A percentile compares a stretch with the other conserved stretches of the same genome.
phyloP scores from a whole-genome alignment of 2,113 vertebrate species.

The Edolisoma coerulescens region DNA sequence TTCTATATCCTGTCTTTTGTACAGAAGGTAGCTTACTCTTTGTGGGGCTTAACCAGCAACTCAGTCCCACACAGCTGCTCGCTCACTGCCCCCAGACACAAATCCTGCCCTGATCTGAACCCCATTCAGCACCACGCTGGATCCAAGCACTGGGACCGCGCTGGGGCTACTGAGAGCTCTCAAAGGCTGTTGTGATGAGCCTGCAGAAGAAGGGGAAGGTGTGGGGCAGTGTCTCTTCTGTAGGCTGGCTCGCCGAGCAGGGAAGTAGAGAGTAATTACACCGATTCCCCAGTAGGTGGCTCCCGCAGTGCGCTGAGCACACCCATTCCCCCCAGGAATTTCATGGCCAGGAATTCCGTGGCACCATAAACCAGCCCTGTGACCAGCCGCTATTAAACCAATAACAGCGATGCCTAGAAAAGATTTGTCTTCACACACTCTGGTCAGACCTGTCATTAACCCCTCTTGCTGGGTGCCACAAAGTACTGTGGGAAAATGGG shows the following conservation, averaged over 20 bases:
- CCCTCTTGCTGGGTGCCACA: background rate
- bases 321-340: background rate
- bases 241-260: fast-evolving
- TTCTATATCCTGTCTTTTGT: background rate
- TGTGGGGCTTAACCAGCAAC: background rate
- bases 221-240: fast-evolving
- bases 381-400: background rate
- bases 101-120: background rate
- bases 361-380: background rate
- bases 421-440: background rate
- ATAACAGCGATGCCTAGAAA: fast-evolving
- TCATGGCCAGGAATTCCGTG: background rate
- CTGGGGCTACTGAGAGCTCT: background rate
- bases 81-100: background rate
- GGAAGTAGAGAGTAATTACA: background rate
- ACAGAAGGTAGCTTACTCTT: background rate
- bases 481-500: fast-evolving
- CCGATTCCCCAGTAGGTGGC: background rate
- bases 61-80: fast-evolving
- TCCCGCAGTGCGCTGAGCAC: background rate
- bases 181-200: background rate
- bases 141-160: background rate
- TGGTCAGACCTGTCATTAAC: background rate
- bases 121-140: background rate
- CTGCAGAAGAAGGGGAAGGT: background rate